Evolutionary conservation across 2,888 invertebrate species (phyloP).

Genomic region (Ischnus inquisitorius): DNA sequence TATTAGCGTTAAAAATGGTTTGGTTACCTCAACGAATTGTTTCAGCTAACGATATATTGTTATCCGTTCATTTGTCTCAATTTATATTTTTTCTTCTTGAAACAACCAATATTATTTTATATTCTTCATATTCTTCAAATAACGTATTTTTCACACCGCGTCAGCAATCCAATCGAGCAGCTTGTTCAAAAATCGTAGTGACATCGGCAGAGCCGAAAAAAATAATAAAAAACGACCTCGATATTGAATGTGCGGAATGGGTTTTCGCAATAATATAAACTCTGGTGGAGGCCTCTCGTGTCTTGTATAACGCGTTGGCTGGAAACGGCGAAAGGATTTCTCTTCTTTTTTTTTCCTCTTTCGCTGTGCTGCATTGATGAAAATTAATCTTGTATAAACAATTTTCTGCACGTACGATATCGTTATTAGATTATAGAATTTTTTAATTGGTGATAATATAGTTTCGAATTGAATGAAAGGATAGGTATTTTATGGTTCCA

Average conservation of each 20-base stretch:
- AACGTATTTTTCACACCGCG: background rate
- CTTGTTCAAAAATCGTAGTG: background rate
- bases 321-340: background rate
- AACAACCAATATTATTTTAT: background rate
- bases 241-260: background rate
- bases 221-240: background rate
- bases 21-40: too few relatives aligned
- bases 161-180: background rate
- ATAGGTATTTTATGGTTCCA: background rate
- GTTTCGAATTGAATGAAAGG: background rate
- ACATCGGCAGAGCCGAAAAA: background rate
- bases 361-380: background rate
- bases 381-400: background rate
- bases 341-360: background rate
- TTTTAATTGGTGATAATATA: background rate
- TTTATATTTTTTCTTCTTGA: background rate
- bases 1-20: too few relatives aligned
- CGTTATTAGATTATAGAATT: background rate
- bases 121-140: background rate
- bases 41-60: too few relatives aligned
- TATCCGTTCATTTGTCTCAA: too few relatives aligned
- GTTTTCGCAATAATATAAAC: background rate
- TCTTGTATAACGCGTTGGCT: background rate
- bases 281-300: background rate
- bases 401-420: background rate